Percentiles rank a stretch among this genome's conserved stretches.
phyloP scores from a whole-genome alignment of 1,140 invertebrate genomes.

The Trachymyrmex septentrionalis region DNA sequence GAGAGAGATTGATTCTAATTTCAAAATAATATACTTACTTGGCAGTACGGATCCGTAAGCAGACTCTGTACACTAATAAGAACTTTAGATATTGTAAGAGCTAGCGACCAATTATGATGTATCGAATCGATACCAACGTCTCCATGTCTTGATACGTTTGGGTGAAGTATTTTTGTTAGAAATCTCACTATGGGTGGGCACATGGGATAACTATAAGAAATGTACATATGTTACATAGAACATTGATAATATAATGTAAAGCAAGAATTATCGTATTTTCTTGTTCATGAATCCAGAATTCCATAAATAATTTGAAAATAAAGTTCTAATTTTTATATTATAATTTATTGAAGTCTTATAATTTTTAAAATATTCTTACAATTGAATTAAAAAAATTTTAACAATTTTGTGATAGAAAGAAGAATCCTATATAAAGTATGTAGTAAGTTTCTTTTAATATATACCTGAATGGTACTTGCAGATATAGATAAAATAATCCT shows the following conservation, averaged over 20 bases:
- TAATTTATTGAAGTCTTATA: background rate
- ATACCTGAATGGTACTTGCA: slow-evolving; percentile 93
- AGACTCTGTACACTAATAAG: slow-evolving; percentile 96
- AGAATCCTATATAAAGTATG: background rate
- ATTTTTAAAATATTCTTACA: background rate
- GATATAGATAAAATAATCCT: slow-evolving; percentile 97
- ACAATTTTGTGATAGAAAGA: background rate
- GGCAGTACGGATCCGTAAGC: slow-evolving; percentile 96
- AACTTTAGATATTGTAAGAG: slow-evolving; percentile 96
- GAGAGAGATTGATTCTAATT: background rate
- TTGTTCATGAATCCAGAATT: background rate
- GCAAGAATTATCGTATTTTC: background rate
- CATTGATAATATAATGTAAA: background rate
- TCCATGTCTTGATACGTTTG: slow-evolving; percentile 98
- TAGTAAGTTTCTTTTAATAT: background rate
- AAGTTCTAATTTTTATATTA: background rate
- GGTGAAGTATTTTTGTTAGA: slow-evolving; percentile 96
- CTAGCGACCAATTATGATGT: slow-evolving; percentile 98
- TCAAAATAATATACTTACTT: slow-evolving; percentile 84
- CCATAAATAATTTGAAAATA: slow-evolving; percentile 11
- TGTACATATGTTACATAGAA: background rate
- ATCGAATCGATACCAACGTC: slow-evolving; percentile 98
- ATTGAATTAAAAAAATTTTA: background rate
- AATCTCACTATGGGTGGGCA: slow-evolving; percentile 95
- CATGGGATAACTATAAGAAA: slow-evolving; percentile 93